Conservation (phyloP, 2,113 vertebrate genomes). For the Ibidorhyncha struthersii region DNA sequence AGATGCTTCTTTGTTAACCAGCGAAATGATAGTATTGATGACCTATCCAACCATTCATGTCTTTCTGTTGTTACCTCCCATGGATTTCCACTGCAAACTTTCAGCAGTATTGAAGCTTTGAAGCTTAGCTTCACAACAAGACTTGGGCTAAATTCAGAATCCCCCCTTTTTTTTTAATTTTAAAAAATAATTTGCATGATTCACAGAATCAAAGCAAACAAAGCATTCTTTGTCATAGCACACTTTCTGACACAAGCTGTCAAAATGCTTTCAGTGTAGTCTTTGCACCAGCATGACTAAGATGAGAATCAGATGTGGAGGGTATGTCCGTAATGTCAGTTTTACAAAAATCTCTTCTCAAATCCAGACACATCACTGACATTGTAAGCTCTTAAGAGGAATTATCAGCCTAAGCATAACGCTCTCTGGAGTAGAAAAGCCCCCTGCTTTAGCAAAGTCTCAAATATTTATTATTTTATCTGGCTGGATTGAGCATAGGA, state of each 20-base stretch:
- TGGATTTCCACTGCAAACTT: not conserved
- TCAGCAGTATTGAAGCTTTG: not conserved
- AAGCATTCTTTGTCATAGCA: not conserved
- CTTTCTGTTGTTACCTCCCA: not conserved
- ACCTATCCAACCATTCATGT: not conserved
- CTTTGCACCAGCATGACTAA: not conserved
- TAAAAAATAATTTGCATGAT: not conserved
- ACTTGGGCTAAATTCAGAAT: not conserved
- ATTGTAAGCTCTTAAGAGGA: slow-evolving; percentile 31
- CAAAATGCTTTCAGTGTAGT: not conserved
- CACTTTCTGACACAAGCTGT: not conserved
- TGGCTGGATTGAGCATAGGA: not conserved
- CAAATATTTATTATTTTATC: slow-evolving; percentile 25
- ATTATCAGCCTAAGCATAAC: slow-evolving; percentile 51
- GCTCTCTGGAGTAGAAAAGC: not conserved
- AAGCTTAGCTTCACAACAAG: not conserved
- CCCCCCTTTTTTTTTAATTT: not conserved
- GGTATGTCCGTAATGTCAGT: not conserved
- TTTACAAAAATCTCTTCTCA: slow-evolving; percentile 19
- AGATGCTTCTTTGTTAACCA: not conserved
- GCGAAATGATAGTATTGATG: not conserved
- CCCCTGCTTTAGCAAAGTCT: slow-evolving; percentile 16
- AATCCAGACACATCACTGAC: slow-evolving; percentile 12
- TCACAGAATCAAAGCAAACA: not conserved
- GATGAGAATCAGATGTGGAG: not conserved